These are phyloP conservation scores for Picathartes gymnocephalus DNA, from an alignment of 2,113 vertebrate species.

Conservation along the genomic window DNA sequence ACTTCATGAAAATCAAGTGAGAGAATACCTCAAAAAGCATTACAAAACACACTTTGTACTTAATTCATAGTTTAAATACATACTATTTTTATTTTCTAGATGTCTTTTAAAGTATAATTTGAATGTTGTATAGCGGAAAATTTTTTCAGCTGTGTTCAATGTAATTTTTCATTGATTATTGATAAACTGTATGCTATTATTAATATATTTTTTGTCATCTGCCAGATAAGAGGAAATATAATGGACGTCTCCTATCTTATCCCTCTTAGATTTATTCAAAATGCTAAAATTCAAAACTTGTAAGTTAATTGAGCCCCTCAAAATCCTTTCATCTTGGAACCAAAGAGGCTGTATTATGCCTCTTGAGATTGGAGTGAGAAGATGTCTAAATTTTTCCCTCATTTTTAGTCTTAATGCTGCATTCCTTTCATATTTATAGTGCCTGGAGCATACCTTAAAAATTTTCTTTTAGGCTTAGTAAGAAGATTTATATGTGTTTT, in stretches of 20 bases:
- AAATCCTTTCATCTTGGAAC: neutral
- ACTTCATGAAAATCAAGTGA: neutral
- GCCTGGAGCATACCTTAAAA: neutral
- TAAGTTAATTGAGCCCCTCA: neutral
- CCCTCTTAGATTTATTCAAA: neutral
- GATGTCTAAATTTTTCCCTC: neutral
- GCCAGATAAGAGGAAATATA: neutral
- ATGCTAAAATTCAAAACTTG: neutral
- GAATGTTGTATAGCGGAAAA: neutral
- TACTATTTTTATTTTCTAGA: neutral
- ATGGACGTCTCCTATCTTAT: neutral
- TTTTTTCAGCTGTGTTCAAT: neutral
- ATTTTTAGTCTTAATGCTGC: neutral
- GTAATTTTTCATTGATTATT: neutral
- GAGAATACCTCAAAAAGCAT: neutral
- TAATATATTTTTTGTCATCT: neutral
- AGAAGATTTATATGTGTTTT: neutral
- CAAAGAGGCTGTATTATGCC: neutral
- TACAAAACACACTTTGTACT: neutral
- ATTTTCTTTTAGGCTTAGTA: neutral
- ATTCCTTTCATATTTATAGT: neutral
- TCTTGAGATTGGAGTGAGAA: neutral
- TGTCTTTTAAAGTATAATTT: neutral
- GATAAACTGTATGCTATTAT: neutral
- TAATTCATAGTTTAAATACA: neutral